Percentiles rank a stretch among this genome's conserved stretches.
Evolutionary conservation across 2,797 vertebrate genomes (phyloP).

Genomic region (Kryptolebias ocellatus): DNA sequence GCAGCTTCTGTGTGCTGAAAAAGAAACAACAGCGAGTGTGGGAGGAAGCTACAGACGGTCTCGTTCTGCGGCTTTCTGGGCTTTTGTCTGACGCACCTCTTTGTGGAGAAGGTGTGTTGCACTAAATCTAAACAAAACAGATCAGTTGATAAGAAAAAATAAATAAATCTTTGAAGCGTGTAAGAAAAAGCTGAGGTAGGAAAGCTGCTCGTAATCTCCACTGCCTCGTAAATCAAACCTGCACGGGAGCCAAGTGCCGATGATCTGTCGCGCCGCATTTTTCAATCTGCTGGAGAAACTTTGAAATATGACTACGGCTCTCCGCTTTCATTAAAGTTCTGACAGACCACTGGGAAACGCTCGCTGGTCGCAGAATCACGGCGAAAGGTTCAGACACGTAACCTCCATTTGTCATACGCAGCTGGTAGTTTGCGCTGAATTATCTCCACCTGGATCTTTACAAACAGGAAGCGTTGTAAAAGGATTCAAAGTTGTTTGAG

Average conservation of each 20-base stretch:
- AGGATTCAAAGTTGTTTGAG: neutral
- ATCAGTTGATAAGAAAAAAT: constrained; percentile 12
- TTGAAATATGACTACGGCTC: constrained; percentile 12
- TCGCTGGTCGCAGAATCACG: constrained; percentile 15
- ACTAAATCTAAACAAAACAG: constrained; percentile 14
- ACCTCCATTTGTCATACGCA: constrained; percentile 24
- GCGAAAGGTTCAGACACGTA: constrained; percentile 12
- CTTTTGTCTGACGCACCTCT: constrained; percentile 9
- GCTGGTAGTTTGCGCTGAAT: constrained; percentile 12
- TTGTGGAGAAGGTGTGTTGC: neutral
- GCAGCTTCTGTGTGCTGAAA: constrained; percentile 47
- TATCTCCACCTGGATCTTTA: constrained; percentile 3
- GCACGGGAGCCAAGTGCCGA: constrained; percentile 1
- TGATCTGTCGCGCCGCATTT: constrained; percentile 12
- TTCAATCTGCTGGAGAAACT: neutral
- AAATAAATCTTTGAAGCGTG: neutral
- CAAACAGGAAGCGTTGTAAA: neutral
- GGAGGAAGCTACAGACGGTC: constrained; percentile 41
- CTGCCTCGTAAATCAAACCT: constrained; percentile 18
- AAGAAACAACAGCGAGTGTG: constrained; percentile 50
- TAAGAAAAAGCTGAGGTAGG: constrained; percentile 23
- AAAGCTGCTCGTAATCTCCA: constrained; percentile 1
- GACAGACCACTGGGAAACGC: constrained; percentile 13
- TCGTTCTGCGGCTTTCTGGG: constrained; percentile 1
- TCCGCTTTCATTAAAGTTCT: constrained; percentile 2